phyloP scores from a whole-genome alignment of 2,888 invertebrate species.

The Sthenelais limicola region DNA sequence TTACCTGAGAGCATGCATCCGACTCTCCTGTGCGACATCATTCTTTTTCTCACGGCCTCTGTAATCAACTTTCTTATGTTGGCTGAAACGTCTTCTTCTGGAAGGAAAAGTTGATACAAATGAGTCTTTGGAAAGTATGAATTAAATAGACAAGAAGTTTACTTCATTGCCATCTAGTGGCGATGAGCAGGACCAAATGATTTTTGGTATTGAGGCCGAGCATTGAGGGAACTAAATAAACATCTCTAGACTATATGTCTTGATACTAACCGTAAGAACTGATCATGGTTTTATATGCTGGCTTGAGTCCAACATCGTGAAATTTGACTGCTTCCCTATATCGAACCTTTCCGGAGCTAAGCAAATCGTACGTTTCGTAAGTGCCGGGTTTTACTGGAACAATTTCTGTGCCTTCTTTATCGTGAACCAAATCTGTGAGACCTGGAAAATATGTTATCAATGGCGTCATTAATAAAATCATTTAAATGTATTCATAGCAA shows the following conservation, averaged over 20 bases:
- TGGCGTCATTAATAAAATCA: not conserved
- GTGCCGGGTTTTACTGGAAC: slow-evolving; percentile 84
- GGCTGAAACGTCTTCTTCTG: slow-evolving; percentile 33
- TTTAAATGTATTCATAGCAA: not conserved
- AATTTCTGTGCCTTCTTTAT: slow-evolving; percentile 70
- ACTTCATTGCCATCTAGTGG: too few species aligned
- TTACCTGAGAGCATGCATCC: slow-evolving; percentile 83
- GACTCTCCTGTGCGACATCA: slow-evolving; percentile 88
- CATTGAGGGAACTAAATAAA: too few species aligned
- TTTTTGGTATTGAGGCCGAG: too few species aligned
- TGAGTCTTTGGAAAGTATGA: too few species aligned
- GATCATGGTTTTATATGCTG: slow-evolving; percentile 61
- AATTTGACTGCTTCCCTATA: slow-evolving; percentile 57
- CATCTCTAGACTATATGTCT: not conserved
- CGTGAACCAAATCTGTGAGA: slow-evolving; percentile 18
- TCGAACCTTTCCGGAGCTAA: slow-evolving; percentile 57
- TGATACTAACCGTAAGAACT: slow-evolving; percentile 47
- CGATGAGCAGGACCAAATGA: too few species aligned
- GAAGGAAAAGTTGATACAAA: too few species aligned
- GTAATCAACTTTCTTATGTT: slow-evolving; percentile 63
- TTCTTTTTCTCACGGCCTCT: slow-evolving; percentile 83
- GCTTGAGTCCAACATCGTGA: slow-evolving; percentile 63
- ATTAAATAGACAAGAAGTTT: too few species aligned
- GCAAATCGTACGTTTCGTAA: slow-evolving; percentile 77
- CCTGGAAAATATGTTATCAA: not conserved